Conservation (phyloP, 2,888 invertebrate genomes). For the Aleiodes alternator region DNA sequence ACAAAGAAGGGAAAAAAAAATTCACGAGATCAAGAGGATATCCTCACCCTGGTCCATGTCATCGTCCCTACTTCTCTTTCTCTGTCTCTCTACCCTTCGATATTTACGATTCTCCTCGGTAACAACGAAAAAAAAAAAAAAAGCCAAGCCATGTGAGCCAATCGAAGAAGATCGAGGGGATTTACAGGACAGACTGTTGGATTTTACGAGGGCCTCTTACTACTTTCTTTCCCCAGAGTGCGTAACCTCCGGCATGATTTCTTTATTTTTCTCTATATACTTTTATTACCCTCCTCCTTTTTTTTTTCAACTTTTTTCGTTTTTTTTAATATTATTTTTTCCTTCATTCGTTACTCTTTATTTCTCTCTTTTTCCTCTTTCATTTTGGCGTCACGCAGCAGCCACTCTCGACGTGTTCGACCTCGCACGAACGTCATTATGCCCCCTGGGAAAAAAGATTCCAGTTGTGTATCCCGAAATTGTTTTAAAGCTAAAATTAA, state of each 20-base stretch:
- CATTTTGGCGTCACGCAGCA: constrained; percentile 37
- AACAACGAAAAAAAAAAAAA: constrained; percentile 37
- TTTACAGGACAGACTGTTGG: constrained; percentile 59
- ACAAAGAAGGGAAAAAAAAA: not conserved
- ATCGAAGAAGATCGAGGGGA: constrained; percentile 57
- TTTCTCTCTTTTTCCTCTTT: not conserved
- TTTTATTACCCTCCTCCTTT: not conserved
- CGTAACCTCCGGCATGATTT: constrained; percentile 49
- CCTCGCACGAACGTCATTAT: constrained; percentile 51
- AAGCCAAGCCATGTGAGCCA: constrained; percentile 33
- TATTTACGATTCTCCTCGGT: constrained; percentile 54
- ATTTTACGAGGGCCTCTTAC: constrained; percentile 56
- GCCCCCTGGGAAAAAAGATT: constrained; percentile 40
- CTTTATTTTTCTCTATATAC: not conserved
- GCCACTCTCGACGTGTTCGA: constrained; percentile 38
- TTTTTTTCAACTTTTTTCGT: not conserved
- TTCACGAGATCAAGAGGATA: constrained; percentile 31
- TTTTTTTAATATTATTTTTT: constrained; percentile 22
- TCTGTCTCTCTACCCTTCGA: constrained; percentile 21
- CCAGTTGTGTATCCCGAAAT: constrained; percentile 49
- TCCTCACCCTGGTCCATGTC: constrained; percentile 1
- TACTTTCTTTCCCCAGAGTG: constrained; percentile 45
- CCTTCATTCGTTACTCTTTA: constrained; percentile 13
- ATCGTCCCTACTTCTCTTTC: constrained; percentile 7
- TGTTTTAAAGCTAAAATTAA: constrained; percentile 49